Evolutionary conservation across 2,888 invertebrate genomes (phyloP).

Genomic region (Lissocephala sabroskyi): DNA sequence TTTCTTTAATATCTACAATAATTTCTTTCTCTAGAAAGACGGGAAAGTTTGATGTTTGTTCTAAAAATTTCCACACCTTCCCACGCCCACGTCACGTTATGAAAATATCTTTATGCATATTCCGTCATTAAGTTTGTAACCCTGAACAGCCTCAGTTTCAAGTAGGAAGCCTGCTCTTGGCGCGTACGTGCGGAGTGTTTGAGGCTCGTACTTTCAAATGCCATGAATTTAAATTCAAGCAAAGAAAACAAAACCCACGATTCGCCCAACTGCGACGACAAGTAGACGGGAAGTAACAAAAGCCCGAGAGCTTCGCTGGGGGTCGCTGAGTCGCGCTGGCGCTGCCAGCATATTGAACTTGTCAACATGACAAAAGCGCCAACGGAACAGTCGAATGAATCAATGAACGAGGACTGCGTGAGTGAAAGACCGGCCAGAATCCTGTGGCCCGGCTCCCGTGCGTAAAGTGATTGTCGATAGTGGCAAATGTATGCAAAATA

Average conservation of each 20-base stretch:
- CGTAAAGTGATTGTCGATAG: conserved; percentile 44
- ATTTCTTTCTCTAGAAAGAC: too few relatives aligned
- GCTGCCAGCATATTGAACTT: conserved; percentile 43
- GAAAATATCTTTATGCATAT: too few relatives aligned
- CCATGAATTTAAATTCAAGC: conserved; percentile 54
- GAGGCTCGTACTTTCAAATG: conserved; percentile 19
- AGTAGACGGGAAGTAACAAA: conserved; percentile 22
- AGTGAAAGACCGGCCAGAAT: conserved; percentile 7
- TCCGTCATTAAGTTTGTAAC: too few relatives aligned
- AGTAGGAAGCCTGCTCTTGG: too few relatives aligned
- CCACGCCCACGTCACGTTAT: too few relatives aligned
- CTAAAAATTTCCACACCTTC: too few relatives aligned
- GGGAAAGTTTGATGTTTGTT: too few relatives aligned
- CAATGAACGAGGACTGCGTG: conserved; percentile 22
- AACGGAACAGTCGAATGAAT: conserved; percentile 23
- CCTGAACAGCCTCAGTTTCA: too few relatives aligned
- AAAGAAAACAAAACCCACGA: conserved; percentile 21
- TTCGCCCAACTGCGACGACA: conserved; percentile 45
- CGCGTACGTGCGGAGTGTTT: background rate
- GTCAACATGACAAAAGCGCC: conserved; percentile 42
- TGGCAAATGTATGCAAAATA: conserved; percentile 33
- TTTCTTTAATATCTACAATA: too few relatives aligned
- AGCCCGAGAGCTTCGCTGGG: background rate
- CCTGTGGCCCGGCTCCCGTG: too few relatives aligned
- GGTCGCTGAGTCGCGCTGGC: background rate